These are phyloP conservation scores for Solea senegalensis DNA, from an alignment of 2,113 vertebrate species.

Conservation along the genomic window DNA sequence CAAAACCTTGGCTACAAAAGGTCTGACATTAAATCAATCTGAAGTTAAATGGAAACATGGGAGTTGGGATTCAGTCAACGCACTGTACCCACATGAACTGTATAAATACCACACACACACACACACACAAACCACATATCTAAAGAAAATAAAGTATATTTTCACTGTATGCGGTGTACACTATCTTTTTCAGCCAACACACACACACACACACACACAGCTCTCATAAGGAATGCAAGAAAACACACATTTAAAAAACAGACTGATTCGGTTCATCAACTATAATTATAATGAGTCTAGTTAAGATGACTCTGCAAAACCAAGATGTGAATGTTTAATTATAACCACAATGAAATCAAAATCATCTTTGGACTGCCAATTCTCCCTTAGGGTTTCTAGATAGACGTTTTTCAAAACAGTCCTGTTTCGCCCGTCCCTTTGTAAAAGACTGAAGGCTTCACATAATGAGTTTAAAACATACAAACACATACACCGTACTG, in stretches of 20 bases:
- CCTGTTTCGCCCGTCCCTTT: slow-evolving; percentile 22
- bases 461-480: slow-evolving; percentile 21
- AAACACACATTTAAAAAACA: slow-evolving; percentile 42
- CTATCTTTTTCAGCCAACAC: slow-evolving; percentile 22
- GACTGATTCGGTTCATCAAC: neutral
- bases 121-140: slow-evolving; percentile 44
- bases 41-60: slow-evolving; percentile 60
- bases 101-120: slow-evolving; percentile 84
- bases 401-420: slow-evolving; percentile 36
- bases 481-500: neutral
- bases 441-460: slow-evolving; percentile 29
- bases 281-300: slow-evolving; percentile 14
- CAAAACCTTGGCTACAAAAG: neutral
- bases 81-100: slow-evolving; percentile 90
- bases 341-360: slow-evolving; percentile 47
- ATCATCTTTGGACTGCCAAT: slow-evolving; percentile 92
- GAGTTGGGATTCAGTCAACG: slow-evolving; percentile 84
- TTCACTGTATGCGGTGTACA: slow-evolving; percentile 46
- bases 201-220: slow-evolving; percentile 15
- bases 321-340: slow-evolving; percentile 58
- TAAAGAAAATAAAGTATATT: slow-evolving; percentile 45
- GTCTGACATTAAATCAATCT: slow-evolving; percentile 31
- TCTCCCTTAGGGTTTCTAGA: slow-evolving; percentile 81
- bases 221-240: slow-evolving; percentile 50
- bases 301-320: slow-evolving; percentile 26